phyloP scores from a whole-genome alignment of 2,797 vertebrate species.

The Crenichthys baileyi region DNA sequence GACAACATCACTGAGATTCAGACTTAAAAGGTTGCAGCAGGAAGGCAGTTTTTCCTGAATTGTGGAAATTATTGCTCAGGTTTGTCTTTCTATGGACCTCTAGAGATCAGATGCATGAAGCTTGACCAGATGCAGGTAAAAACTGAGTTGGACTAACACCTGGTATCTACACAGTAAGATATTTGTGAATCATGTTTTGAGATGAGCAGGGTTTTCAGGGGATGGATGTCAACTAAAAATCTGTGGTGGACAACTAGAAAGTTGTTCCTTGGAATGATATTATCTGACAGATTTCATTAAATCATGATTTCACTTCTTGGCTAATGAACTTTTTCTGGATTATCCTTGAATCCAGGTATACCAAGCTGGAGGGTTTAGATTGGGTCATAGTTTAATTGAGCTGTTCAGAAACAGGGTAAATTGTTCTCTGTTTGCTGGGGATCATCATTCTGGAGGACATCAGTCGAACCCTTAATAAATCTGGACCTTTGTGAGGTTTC shows the following conservation, averaged over 20 bases:
- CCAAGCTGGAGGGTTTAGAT: neutral
- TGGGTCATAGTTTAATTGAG: neutral
- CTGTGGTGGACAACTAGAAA: neutral
- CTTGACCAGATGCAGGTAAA: neutral
- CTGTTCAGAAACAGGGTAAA: neutral
- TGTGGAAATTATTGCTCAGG: neutral
- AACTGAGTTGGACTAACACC: neutral
- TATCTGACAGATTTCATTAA: neutral
- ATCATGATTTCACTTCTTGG: neutral
- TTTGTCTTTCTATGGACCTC: neutral
- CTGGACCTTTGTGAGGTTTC: constrained; percentile 14
- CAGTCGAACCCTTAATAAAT: constrained; percentile 4
- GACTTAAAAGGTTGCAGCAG: constrained; percentile 9
- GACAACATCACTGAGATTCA: constrained; percentile 23
- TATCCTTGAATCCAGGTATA: neutral
- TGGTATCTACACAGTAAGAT: too few relatives aligned
- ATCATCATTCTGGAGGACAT: neutral
- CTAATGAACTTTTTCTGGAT: neutral
- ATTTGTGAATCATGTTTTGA: neutral
- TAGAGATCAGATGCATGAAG: neutral
- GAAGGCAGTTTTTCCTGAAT: neutral
- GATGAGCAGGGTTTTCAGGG: neutral
- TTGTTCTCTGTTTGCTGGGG: neutral
- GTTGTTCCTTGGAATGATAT: neutral
- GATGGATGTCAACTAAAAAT: neutral